A percentile compares a stretch with the other conserved stretches of the same genome.
These are phyloP conservation scores for Saimiri boliviensis DNA, from an alignment of 2,113 vertebrate species.

Conservation along the genomic window DNA sequence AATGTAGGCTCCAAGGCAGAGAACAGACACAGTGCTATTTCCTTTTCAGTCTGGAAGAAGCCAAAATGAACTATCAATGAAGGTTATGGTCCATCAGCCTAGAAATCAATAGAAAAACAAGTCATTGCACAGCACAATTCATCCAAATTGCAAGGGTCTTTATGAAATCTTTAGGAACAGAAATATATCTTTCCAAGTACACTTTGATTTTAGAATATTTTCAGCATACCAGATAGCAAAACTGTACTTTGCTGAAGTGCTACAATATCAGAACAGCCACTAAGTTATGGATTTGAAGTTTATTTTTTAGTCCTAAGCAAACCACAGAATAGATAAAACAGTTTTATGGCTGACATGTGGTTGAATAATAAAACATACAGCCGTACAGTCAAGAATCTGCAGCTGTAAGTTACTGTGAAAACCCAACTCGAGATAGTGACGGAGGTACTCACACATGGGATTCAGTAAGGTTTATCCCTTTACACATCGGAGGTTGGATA, in stretches of 20 bases:
- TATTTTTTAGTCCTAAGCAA: constrained; percentile 86
- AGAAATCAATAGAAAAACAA: constrained; percentile 81
- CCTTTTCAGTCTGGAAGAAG: constrained; percentile 77
- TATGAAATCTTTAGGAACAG: constrained; percentile 69
- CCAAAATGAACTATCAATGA: constrained; percentile 78
- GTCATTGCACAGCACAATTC: constrained; percentile 50
- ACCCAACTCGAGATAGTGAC: constrained; percentile 72
- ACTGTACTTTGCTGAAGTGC: constrained; percentile 70
- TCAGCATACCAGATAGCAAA: constrained; percentile 70
- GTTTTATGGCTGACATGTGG: constrained; percentile 88
- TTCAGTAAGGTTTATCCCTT: constrained; percentile 70
- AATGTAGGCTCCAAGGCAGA: constrained; percentile 72
- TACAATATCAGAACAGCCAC: constrained; percentile 77
- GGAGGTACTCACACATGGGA: constrained; percentile 73
- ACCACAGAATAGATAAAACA: constrained; percentile 88
- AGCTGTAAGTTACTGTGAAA: constrained; percentile 87
- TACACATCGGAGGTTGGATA: constrained; percentile 68
- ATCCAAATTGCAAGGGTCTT: constrained; percentile 70
- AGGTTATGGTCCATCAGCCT: constrained; percentile 74
- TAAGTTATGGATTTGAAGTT: constrained; percentile 86
- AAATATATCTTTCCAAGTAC: constrained; percentile 57
- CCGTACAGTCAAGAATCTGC: constrained; percentile 80
- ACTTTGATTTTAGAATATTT: constrained; percentile 78
- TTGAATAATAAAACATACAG: constrained; percentile 86
- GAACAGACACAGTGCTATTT: constrained; percentile 68